phyloP scores from a whole-genome alignment of 2,888 invertebrate genomes.

The Hoplodrina blanda region DNA sequence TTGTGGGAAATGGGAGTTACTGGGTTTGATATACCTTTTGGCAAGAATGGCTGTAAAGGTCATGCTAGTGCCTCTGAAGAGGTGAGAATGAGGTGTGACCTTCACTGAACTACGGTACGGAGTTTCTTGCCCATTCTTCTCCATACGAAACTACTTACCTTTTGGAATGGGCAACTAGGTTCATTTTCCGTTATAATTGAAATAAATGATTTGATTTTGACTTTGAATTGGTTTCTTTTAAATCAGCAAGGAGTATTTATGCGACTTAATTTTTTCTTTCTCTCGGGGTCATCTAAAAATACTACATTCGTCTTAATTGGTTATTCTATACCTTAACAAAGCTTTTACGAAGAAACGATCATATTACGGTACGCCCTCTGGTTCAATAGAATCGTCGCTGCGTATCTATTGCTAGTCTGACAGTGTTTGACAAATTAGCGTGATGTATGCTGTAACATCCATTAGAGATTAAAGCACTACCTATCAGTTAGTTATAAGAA shows the following conservation, averaged over 20 bases:
- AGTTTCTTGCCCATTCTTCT: no score
- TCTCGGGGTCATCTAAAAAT: slow-evolving; percentile 3
- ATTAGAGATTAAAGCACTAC: slow-evolving; percentile 5
- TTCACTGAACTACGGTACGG: background rate
- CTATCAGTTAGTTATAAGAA: no score
- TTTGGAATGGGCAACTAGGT: no score
- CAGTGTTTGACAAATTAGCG: slow-evolving; percentile 15
- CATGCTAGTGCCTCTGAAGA: background rate
- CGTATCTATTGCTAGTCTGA: slow-evolving; percentile 12
- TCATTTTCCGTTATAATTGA: no score
- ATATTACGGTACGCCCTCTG: slow-evolving; percentile 12
- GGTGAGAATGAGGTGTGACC: slow-evolving; percentile 16
- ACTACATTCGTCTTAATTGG: slow-evolving; percentile 19
- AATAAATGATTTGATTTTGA: no score
- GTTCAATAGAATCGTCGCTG: slow-evolving; percentile 17
- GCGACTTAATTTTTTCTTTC: no score
- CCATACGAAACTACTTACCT: no score
- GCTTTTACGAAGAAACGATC: slow-evolving; percentile 16
- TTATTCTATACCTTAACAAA: slow-evolving; percentile 16
- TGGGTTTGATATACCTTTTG: slow-evolving; percentile 32
- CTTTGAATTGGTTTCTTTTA: background rate
- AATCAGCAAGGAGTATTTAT: no score
- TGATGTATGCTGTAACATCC: slow-evolving; percentile 9
- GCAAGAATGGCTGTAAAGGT: background rate
- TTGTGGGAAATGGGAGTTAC: slow-evolving; percentile 52